Evolutionary conservation across 2,888 invertebrate genomes (phyloP).

Genomic region (Acutogordius australiensis): DNA sequence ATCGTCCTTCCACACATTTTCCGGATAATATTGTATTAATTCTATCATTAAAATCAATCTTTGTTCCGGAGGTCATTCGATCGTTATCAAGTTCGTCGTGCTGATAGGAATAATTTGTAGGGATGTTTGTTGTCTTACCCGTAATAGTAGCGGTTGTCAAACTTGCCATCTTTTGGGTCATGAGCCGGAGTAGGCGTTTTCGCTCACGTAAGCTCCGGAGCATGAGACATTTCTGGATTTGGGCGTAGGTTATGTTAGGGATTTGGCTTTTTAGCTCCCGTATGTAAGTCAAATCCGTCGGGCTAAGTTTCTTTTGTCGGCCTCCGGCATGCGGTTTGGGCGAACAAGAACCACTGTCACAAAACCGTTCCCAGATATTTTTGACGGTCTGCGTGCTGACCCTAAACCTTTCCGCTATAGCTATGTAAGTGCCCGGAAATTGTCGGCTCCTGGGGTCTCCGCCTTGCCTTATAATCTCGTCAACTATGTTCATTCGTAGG

Average conservation of each 20-base stretch:
- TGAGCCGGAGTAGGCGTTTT: too few species aligned
- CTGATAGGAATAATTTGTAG: too few species aligned
- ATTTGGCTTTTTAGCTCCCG: not conserved
- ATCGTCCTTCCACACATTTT: too few species aligned
- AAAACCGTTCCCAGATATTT: conserved; percentile 10
- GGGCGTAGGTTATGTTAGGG: conserved; percentile 5
- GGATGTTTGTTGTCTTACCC: too few species aligned
- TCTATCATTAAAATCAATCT: too few species aligned
- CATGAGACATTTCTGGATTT: conserved; percentile 10
- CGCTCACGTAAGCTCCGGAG: not conserved
- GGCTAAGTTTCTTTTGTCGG: conserved; percentile 2
- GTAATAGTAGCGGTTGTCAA: too few species aligned
- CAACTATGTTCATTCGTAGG: not conserved
- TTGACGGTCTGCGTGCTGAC: conserved; percentile 11
- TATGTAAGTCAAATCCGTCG: conserved; percentile 1
- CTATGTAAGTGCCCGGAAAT: conserved; percentile 7
- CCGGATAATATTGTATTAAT: too few species aligned
- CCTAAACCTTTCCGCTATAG: not conserved
- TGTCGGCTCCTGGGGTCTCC: not conserved
- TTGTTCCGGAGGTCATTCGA: too few species aligned
- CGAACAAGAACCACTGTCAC: conserved; percentile 10
- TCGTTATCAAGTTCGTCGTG: too few species aligned
- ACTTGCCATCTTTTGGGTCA: too few species aligned
- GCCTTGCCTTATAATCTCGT: conserved; percentile 1
- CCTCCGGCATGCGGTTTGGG: conserved; percentile 11